Base-by-base conservation (phyloP, 2,113 vertebrate species). In the Brevimyrus niger region DNA sequence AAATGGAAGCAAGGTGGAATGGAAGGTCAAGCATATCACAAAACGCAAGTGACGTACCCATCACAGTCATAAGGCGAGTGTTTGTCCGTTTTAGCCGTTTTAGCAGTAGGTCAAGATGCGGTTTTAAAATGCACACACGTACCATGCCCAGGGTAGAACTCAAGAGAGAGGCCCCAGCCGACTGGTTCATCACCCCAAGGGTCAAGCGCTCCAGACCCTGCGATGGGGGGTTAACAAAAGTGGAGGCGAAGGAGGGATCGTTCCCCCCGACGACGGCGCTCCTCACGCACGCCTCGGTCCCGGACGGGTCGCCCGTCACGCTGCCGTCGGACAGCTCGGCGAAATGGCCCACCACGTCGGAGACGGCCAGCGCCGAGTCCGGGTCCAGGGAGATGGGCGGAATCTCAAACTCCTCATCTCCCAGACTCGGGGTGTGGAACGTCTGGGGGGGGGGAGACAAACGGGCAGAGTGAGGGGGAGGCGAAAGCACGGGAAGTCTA, bases 321-420 rank as follows among this genome's bases (percentile, higher is more conserved):
- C 96, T 94, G 0, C 95, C 91, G 88, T 97, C 97, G 0, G 95
- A 95, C 90, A 97, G 94, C 92, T 96, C 97, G 86, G 97, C 96
- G 4, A 98, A 98, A 88, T 97, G 96, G 13, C 97, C 96, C 91
- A 97, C 97, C 85, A 96, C 96, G 31, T 97, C 97, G 0, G 97
- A 97, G 51, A 97, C 97, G n/a, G 96, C 95, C 91, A 98, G 94
- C 2, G 97, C 94, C 0, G 97, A 95, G 94, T 97, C 97, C 0
- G 97, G 96, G 91, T 97, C 97, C 94, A 98, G 91, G 0, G 97
- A 97, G 91, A 98, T 98, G 91, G 97, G 97, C 0, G 97, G 97
- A 80, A 98, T 98, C 94, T 98, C 97, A 44, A 98, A 97, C 93
- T 98, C 97, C 91, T 98, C 97, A 94, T 98, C 97, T 13, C 97